phyloP scores from a whole-genome alignment of 2,888 invertebrate species.

The Drosophila mimica region DNA sequence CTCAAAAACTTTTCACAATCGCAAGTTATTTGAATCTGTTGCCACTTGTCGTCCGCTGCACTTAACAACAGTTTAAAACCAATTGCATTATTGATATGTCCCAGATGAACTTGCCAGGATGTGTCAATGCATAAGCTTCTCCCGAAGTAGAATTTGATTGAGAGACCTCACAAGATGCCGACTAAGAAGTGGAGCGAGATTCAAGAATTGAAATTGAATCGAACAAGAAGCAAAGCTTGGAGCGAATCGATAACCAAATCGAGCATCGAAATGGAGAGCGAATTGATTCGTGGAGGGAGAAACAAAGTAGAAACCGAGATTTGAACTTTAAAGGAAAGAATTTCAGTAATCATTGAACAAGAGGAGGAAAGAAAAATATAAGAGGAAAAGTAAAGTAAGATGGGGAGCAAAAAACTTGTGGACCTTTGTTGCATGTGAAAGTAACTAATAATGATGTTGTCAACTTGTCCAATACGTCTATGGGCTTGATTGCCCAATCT shows the following conservation, averaged over 20 bases:
- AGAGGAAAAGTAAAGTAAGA: background rate
- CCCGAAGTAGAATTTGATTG: slow-evolving; percentile 1
- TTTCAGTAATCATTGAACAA: background rate
- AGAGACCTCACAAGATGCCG: background rate
- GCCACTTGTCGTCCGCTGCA: slow-evolving; percentile 53
- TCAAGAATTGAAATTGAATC: background rate
- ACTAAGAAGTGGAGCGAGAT: background rate
- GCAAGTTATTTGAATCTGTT: slow-evolving; percentile 51
- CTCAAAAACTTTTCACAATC: slow-evolving; percentile 62
- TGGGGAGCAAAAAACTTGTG: background rate
- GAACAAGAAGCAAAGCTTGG: background rate
- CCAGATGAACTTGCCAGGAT: slow-evolving; percentile 41
- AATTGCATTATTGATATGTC: slow-evolving; percentile 74
- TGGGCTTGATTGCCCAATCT: background rate
- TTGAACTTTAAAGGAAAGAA: background rate
- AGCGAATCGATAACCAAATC: background rate
- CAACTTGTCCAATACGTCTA: slow-evolving; percentile 2
- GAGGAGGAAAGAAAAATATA: background rate
- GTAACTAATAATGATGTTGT: slow-evolving; percentile 1
- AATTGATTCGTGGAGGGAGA: background rate
- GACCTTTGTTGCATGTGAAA: background rate
- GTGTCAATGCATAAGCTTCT: slow-evolving; percentile 8
- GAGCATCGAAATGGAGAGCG: no score
- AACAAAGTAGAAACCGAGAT: background rate
- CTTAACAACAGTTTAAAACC: slow-evolving; percentile 75